Evolutionary conservation across 2,113 vertebrate species (phyloP).

Genomic region (Ptyas mucosa): DNA sequence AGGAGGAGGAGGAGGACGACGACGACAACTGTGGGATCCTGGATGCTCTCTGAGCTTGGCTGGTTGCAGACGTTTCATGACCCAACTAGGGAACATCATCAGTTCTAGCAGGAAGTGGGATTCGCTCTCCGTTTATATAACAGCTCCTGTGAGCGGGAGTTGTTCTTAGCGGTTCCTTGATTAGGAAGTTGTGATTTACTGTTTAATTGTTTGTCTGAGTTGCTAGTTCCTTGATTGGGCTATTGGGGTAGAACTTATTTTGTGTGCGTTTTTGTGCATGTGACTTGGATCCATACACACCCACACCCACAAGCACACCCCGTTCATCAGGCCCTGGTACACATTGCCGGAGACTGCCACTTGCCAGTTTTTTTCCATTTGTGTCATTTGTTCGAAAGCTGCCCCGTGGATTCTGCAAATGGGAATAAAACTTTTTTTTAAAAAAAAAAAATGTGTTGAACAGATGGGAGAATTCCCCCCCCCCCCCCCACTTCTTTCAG

Average conservation of each 20-base stretch:
- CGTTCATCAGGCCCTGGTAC: not conserved
- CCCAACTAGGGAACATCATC: too few species aligned
- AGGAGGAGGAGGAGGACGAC: too few species aligned
- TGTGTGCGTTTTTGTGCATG: not conserved
- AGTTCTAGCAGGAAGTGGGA: too few species aligned
- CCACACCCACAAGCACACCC: not conserved
- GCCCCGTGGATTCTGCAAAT: not conserved
- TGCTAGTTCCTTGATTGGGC: not conserved
- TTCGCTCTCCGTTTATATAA: not conserved
- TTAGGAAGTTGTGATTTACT: not conserved
- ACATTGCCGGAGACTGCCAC: not conserved
- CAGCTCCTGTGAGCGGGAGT: too few species aligned
- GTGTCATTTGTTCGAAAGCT: not conserved
- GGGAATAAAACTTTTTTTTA: not conserved
- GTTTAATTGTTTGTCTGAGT: not conserved
- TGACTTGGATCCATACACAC: not conserved
- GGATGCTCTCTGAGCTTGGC: too few species aligned
- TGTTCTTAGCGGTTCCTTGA: not conserved
- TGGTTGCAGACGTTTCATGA: too few species aligned
- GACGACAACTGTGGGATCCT: too few species aligned
- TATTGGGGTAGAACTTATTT: not conserved
- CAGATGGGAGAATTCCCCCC: not conserved
- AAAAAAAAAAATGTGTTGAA: not conserved
- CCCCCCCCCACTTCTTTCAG: not conserved
- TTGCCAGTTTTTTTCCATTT: not conserved